Conservation (phyloP, 1,140 invertebrate genomes). For the Dinothrombium tinctorium region DNA sequence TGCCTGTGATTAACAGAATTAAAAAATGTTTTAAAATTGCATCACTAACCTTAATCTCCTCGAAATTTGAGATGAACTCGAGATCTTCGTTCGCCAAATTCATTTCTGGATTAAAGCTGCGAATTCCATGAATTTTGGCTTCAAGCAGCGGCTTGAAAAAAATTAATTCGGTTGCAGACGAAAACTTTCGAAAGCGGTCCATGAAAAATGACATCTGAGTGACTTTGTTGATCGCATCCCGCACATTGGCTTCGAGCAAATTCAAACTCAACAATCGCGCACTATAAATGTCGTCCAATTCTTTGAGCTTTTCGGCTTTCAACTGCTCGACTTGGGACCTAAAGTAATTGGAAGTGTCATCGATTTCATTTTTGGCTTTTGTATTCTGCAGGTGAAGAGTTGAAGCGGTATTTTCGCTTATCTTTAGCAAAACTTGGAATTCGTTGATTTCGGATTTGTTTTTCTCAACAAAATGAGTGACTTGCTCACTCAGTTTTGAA, state of each 20-base stretch:
- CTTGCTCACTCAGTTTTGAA: conserved; percentile 36
- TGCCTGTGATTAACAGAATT: conserved; percentile 51
- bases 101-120: conserved; percentile 60
- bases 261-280: conserved; percentile 64
- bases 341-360: conserved; percentile 83
- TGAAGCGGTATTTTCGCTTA: conserved; percentile 53
- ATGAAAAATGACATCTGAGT: conserved; percentile 79
- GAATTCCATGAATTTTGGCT: conserved; percentile 55
- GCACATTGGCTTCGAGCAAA: conserved; percentile 66
- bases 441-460: conserved; percentile 58
- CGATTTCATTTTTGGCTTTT: conserved; percentile 79
- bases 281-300: conserved; percentile 74
- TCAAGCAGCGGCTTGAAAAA: conserved; percentile 85
- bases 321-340: conserved; percentile 81
- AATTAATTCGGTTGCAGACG: conserved; percentile 71
- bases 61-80: conserved; percentile 88
- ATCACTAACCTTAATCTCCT: too few species aligned
- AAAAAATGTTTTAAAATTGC: too few species aligned
- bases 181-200: conserved; percentile 65
- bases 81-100: conserved; percentile 48
- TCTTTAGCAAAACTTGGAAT: conserved; percentile 53
- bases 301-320: conserved; percentile 73
- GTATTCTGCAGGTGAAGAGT: conserved; percentile 70
- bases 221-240: conserved; percentile 78
- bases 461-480: too few species aligned